A percentile compares a stretch with the other conserved stretches of the same genome.
Evolutionary conservation across 2,888 invertebrate species (phyloP).

Genomic region (Synergus gifuensis): DNA sequence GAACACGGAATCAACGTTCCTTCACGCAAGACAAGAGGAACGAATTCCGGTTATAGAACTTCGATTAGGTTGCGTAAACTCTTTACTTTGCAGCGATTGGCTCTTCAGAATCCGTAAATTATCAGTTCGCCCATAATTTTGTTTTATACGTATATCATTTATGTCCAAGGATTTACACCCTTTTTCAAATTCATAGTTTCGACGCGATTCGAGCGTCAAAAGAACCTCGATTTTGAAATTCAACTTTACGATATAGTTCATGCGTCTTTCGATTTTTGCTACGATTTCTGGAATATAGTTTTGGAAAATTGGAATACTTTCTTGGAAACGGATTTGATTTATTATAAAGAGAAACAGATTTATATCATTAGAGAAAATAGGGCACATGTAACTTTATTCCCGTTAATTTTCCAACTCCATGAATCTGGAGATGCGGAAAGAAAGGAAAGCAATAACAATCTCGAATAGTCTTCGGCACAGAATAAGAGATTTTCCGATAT

Average conservation of each 20-base stretch:
- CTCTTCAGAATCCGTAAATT: not conserved
- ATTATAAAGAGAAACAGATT: conserved; percentile 10
- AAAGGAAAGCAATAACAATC: conserved; percentile 40
- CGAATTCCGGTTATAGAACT: conserved; percentile 34
- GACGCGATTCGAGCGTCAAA: not conserved
- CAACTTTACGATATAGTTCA: not conserved
- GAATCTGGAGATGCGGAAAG: conserved; percentile 40
- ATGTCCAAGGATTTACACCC: not conserved
- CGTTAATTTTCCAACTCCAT: conserved; percentile 22
- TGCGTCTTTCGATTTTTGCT: too few species aligned
- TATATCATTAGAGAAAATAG: conserved; percentile 30
- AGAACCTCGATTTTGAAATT: not conserved
- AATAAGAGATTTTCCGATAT: conserved; percentile 41
- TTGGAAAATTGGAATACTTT: not conserved
- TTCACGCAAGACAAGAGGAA: conserved; percentile 38
- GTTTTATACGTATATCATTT: not conserved
- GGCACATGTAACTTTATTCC: conserved; percentile 13
- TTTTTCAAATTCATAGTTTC: not conserved
- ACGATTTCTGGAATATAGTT: not conserved
- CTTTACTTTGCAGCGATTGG: not conserved
- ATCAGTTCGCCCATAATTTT: not conserved
- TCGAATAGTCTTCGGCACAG: conserved; percentile 26
- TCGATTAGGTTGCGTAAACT: conserved; percentile 23
- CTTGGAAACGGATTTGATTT: not conserved
- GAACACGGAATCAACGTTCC: conserved; percentile 39